Evolutionary conservation across 2,797 vertebrate species (phyloP), one percentile per base, ranked within the genome.

Genomic region (Bovichtus variegatus): DNA sequence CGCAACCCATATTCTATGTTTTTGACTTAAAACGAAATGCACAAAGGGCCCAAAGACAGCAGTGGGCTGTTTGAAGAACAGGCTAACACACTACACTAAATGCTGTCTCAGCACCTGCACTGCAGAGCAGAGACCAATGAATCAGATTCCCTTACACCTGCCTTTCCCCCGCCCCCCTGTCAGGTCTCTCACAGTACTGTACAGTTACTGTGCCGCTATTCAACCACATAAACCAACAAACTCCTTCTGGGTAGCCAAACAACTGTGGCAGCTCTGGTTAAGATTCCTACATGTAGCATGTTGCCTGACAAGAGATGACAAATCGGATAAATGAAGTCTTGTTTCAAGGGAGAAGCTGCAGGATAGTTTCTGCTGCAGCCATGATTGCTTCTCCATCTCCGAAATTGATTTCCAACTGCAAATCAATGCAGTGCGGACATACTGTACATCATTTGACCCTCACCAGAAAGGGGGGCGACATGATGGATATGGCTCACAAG

Each of bases 21-120:
- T 51, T 50, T 12, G 2, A 71, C 8, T 60, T 44, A 6, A 54
- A 16, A 49, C 21, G 9, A 65, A 38, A 74, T 9, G 40, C 57
- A 82, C 49, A 59, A 51, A 29, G 31, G 19, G 51, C 62, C 18
- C 31, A 31, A 13, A 73, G 60, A 68, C 41, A 59, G 13, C n/a
- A 9, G 43, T 16, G 51, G 7, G 19, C 6, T 58, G 64, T 74
- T 55, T 73, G 68, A 57, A 60, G 55, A 12, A 8, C n/a, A 55
- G 21, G 9, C 60, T 3, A 16, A 69, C 65, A 72, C 61, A 41
- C 63, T 3, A 13, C 46, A 78, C 29, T 59, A 67, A 76, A 46
- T 47, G 90, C 84, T 78, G 86, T 10, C 59, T 92, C 87, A 89
- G 90, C 89, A 88, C 29, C 84, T 88, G 71, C 83, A 90, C 74